phyloP scores from a whole-genome alignment of 2,113 vertebrate genomes.

The Suricata suricatta region DNA sequence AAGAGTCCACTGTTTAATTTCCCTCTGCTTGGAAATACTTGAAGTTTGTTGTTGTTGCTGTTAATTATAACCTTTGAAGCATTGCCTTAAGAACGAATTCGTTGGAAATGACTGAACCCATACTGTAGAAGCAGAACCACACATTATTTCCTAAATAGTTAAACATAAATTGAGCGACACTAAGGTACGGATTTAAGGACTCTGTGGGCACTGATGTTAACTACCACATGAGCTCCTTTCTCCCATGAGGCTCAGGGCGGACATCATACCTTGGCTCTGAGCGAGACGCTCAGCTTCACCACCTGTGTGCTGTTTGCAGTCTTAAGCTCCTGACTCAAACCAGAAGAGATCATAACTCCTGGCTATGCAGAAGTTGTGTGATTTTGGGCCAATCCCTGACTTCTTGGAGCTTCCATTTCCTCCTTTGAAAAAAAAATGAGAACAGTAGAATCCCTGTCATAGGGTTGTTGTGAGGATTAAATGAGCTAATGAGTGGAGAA shows the following conservation, averaged over 20 bases:
- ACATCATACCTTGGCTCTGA: not conserved
- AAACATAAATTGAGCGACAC: not conserved
- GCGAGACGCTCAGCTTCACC: not conserved
- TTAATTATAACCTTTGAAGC: constrained; percentile 3
- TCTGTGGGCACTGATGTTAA: not conserved
- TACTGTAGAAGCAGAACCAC: not conserved
- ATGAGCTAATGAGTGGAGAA: not conserved
- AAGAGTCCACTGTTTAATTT: not conserved
- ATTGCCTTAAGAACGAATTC: not conserved
- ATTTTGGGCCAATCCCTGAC: not conserved
- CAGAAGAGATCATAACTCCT: not conserved
- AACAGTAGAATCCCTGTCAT: not conserved
- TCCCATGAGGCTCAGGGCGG: not conserved
- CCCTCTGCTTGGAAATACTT: not conserved
- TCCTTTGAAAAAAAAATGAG: not conserved
- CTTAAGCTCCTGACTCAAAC: not conserved
- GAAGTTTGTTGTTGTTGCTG: not conserved
- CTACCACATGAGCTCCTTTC: not conserved
- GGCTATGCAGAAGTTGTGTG: not conserved
- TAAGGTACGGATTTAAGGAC: not conserved
- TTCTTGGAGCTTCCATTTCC: not conserved
- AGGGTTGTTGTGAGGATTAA: not conserved
- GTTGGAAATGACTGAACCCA: not conserved
- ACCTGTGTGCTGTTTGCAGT: not conserved
- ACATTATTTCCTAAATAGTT: not conserved